Conservation (phyloP, 2,113 vertebrate genomes). For the Anguilla japonica region DNA sequence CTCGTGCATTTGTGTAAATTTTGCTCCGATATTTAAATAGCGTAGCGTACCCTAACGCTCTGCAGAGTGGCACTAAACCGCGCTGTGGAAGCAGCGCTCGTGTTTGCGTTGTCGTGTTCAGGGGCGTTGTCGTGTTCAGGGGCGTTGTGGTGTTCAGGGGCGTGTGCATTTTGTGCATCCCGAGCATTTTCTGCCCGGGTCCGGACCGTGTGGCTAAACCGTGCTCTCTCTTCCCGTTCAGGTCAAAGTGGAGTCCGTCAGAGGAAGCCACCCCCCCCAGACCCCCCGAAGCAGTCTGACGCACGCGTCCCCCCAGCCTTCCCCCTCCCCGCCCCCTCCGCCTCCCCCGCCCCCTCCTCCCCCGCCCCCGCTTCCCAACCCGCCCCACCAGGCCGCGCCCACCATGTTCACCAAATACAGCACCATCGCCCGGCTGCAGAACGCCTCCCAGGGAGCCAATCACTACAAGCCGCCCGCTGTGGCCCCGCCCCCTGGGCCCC, state of each 20-base stretch:
- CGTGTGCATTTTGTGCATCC: neutral
- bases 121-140: no score
- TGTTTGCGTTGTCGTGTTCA: neutral
- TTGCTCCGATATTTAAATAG: no score
- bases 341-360: conserved; percentile 59
- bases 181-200: neutral
- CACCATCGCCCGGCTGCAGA: conserved; percentile 82
- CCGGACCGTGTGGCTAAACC: neutral
- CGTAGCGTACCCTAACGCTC: neutral
- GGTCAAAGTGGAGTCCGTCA: conserved; percentile 78
- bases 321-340: conserved; percentile 63
- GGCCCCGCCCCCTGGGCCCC: conserved; percentile 41
- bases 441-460: conserved; percentile 62
- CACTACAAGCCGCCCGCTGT: conserved; percentile 50
- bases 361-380: conserved; percentile 38
- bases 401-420: conserved; percentile 85
- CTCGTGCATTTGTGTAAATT: neutral
- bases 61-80: neutral
- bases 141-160: neutral
- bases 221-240: conserved; percentile 48
- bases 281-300: conserved; percentile 30
- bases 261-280: conserved; percentile 71
- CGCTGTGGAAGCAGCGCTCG: neutral
- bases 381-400: conserved; percentile 65
- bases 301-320: conserved; percentile 63